These are phyloP conservation scores for Liopterus haemorrhoidalis DNA, from an alignment of 2,888 invertebrate species.

Conservation along the genomic window DNA sequence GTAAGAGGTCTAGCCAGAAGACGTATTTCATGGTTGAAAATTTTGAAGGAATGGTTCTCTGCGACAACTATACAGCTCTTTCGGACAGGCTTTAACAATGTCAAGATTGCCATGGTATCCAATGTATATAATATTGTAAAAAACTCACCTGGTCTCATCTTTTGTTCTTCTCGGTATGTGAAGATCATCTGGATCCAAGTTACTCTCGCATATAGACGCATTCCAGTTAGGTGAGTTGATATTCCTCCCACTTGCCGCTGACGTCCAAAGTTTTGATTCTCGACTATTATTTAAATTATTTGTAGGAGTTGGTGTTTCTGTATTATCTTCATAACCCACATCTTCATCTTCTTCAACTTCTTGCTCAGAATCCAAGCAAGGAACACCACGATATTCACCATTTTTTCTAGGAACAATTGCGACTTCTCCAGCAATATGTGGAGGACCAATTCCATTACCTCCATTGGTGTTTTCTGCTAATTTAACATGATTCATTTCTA, in stretches of 20 bases:
- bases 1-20: too few species aligned
- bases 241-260: constrained; percentile 34
- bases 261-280: constrained; percentile 36
- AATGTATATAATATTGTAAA: background rate
- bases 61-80: too few species aligned
- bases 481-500: constrained; percentile 65
- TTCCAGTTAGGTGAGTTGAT: constrained; percentile 30
- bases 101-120: too few species aligned
- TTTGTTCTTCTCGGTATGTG: constrained; percentile 56
- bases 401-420: constrained; percentile 51
- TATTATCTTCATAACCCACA: constrained; percentile 46
- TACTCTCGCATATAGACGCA: constrained; percentile 13
- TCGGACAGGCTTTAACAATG: too few species aligned
- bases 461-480: constrained; percentile 32
- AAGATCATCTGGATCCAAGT: constrained; percentile 48
- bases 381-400: constrained; percentile 68
- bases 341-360: constrained; percentile 57
- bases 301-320: constrained; percentile 37
- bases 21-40: too few species aligned
- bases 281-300: constrained; percentile 29
- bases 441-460: constrained; percentile 36
- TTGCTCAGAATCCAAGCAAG: constrained; percentile 55
- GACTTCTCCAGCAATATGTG: constrained; percentile 24
- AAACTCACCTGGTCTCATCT: constrained; percentile 55
- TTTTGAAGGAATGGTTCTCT: too few species aligned